Evolutionary conservation across 2,797 vertebrate genomes (phyloP), one percentile per base, ranked within the genome.

Genomic region (Acanthurus lineatus): DNA sequence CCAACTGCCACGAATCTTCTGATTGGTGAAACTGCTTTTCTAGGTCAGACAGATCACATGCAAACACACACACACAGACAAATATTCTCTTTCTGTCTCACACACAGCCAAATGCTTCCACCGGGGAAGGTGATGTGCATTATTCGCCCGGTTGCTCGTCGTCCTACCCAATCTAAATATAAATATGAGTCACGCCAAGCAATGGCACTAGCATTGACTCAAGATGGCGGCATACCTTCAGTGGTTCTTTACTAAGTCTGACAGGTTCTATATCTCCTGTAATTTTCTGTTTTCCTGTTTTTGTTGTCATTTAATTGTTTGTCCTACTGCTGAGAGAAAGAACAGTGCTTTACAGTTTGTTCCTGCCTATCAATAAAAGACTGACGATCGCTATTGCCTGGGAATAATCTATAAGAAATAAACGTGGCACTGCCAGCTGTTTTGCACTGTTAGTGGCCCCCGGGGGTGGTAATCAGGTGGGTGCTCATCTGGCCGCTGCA

Each of bases 21-120:
- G 90, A 92, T 86, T 93, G 92, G 89, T 83, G 73, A 81, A 60
- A 60, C 82, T 83, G 92, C 87, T 93, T 95, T 96, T 96, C 92
- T 96, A 90, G 94, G 95, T 96, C 95, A 95, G 89, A 91, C 81
- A 42, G 88, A 88, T 88, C 80, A 62, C 81, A 86, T 40, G 52
- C 79, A 75, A 5, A 69, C 42, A 42, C 66, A 74, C 61, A 69
- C 60, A 77, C 77, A 40, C 44, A 81, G 20, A 83, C 76, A 88
- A 83, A 91, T 83, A 83, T 88, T 86, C 86, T 70, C 69, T 81
- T 72, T 84, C 62, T 72, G 58, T 67, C 74, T 83, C 80, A 54
- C 88, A 90, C 76, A 74, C 87, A 85, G 70, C 87, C 80, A 90
- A 90, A 89, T 61, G 77, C 77, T 84, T 90, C 85, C 86, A 87